Evolutionary conservation across 2,888 invertebrate species (phyloP).

Genomic region (Meloe dianella): DNA sequence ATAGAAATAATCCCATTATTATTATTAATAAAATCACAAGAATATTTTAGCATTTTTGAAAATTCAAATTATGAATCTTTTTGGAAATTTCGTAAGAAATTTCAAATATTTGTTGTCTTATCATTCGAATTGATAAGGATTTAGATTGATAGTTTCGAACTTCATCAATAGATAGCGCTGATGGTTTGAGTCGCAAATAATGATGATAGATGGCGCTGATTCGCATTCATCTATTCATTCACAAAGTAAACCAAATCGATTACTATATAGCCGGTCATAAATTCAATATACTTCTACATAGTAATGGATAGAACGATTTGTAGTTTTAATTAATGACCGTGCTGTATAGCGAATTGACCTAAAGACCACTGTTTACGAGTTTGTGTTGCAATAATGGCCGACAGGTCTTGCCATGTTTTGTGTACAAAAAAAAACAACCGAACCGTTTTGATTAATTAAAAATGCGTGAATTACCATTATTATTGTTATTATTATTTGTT

Average conservation of each 20-base stretch:
- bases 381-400: constrained; percentile 44
- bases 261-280: constrained; percentile 30
- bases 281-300: too few species aligned
- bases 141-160: neutral
- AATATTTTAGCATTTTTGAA: neutral
- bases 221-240: constrained; percentile 34
- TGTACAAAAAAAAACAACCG: neutral
- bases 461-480: neutral
- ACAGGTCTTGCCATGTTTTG: constrained; percentile 43
- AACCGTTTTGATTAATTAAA: neutral
- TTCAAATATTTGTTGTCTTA: neutral
- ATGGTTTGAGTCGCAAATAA: neutral
- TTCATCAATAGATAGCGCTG: neutral
- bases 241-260: constrained; percentile 38
- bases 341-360: constrained; percentile 37
- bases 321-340: constrained; percentile 17
- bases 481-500: neutral
- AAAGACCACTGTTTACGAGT: constrained; percentile 43
- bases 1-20: neutral
- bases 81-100: too few species aligned
- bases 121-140: neutral
- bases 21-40: neutral
- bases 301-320: too few species aligned
- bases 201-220: constrained; percentile 24
- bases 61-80: neutral